Base-by-base conservation (phyloP, 2,888 invertebrate genomes). In the Caprella mutica region DNA sequence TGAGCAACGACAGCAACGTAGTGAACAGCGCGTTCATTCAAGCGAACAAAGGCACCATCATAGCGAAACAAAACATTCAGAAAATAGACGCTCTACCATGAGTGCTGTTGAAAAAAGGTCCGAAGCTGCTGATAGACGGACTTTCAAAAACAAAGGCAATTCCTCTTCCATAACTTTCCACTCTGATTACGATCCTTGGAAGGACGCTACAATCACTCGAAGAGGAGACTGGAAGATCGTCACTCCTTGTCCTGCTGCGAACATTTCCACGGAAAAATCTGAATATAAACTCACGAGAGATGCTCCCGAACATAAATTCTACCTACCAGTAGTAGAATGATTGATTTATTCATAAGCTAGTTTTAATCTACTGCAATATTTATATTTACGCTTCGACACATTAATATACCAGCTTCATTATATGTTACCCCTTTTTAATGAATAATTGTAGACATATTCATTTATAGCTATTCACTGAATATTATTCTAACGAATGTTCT, bases 211-310 rank as follows among this genome's bases (percentile, higher is more conserved):
- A 23, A 59, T 63, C 35, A 63, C 63, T 3, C 54, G 63, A 6
- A 54, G 59, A 5, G 63, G 63, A 21, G 63, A 63, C 29, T 63
- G 63, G 63, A 59, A 63, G 48, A 63, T 63, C 5, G 63, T 63
- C 4, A 59, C 59, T 0, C 63, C 63, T 3, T 63, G 63, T 39
- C 63, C 63, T 5, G 63, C 63, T 26, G 52, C 63, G 3, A 42
- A 58, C 8, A 57, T 63, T 12, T 55, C 59, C 33, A 63, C 63
- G 19, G 46, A 56, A 0, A 39, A 56, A 42, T 63, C 63, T 5
- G 8, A 54, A 8, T 40, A 40, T 14, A 48, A 54, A 24, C 42
- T 21, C 12, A 14, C 57, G 4, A 30, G 50, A 29, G 52, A 39
- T n/a, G 39, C 56, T 1, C 59, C 57, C 21, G 58, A 63, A n/a